Conservation (phyloP, 2,113 vertebrate genomes). For the Cebidichthys violaceus region DNA sequence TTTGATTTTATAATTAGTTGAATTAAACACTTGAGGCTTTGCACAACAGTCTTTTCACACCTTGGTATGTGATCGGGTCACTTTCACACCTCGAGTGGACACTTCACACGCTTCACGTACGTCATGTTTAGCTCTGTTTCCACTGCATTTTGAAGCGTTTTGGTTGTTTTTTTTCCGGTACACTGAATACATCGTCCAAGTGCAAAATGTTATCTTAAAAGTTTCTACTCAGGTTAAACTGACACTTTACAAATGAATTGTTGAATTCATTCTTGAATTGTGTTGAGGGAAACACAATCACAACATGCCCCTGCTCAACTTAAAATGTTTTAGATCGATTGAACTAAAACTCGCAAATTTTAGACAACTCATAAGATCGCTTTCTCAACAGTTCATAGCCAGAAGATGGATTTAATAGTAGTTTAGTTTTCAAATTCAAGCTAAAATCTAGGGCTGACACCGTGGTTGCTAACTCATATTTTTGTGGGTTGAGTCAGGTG, state of each 20-base stretch:
- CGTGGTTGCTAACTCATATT: too few species aligned
- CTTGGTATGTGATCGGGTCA: neutral
- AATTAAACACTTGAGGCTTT: neutral
- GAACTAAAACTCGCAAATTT: neutral
- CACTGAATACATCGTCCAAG: neutral
- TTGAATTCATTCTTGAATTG: too few species aligned
- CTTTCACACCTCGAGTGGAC: neutral
- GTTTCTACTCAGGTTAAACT: too few species aligned
- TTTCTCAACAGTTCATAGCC: neutral
- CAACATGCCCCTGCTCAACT: neutral
- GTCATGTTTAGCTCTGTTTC: neutral
- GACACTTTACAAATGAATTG: neutral
- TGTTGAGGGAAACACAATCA: neutral
- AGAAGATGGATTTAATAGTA: neutral
- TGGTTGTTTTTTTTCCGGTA: neutral
- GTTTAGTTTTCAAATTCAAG: neutral
- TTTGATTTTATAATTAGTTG: neutral
- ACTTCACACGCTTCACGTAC: neutral
- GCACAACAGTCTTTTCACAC: slow-evolving; percentile 23
- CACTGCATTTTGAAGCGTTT: neutral
- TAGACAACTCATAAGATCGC: neutral
- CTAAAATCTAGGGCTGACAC: too few species aligned
- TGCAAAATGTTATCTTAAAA: neutral
- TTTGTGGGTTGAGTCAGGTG: neutral
- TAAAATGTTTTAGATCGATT: neutral